These are phyloP conservation scores for Carassius gibelio DNA, from an alignment of 2,113 vertebrate genomes.

Conservation along the genomic window DNA sequence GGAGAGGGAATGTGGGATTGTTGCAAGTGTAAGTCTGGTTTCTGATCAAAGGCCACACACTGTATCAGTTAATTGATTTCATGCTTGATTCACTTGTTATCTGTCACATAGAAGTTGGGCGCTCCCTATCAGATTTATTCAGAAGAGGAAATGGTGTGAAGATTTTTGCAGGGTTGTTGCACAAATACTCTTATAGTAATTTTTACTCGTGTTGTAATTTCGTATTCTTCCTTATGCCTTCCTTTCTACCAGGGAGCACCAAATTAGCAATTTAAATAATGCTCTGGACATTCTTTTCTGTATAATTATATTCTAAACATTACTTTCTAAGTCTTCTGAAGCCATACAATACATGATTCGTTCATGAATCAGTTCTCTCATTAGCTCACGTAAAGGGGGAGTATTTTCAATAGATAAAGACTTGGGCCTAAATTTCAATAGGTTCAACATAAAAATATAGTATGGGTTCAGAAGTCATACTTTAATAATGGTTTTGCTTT, in stretches of 20 bases:
- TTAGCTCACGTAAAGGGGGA: background rate
- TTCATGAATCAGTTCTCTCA: background rate
- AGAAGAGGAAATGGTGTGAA: background rate
- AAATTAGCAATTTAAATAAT: background rate
- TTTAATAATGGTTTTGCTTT: background rate
- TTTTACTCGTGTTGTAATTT: background rate
- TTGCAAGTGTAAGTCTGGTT: background rate
- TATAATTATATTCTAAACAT: background rate
- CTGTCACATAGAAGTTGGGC: background rate
- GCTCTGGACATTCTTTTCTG: background rate
- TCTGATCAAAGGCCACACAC: background rate
- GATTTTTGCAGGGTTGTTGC: background rate
- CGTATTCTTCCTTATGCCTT: background rate
- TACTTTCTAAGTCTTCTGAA: background rate
- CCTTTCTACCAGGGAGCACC: background rate
- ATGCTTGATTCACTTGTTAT: background rate
- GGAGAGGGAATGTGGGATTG: background rate
- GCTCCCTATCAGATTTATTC: background rate
- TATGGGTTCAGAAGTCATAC: background rate
- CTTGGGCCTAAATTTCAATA: background rate
- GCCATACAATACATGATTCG: background rate
- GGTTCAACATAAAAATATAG: background rate
- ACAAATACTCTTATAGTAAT: background rate
- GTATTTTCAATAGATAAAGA: background rate
- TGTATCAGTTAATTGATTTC: background rate